Percentiles rank a stretch among this genome's conserved stretches.
These are phyloP conservation scores for Upupa epops DNA, from an alignment of 2,113 vertebrate genomes.

Conservation along the genomic window DNA sequence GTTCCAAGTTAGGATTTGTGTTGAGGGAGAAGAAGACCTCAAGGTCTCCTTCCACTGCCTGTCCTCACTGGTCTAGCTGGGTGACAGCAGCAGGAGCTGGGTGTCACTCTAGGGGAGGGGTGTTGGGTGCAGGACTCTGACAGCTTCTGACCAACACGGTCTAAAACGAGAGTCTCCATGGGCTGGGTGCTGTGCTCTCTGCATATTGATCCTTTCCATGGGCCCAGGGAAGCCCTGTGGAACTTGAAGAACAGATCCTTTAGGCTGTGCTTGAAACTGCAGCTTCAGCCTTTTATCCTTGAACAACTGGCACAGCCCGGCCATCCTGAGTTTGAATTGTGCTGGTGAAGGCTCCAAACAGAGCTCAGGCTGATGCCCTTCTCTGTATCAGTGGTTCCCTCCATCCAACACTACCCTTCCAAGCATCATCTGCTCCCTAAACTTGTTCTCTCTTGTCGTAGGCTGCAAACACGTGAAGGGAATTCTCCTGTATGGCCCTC, in stretches of 20 bases:
- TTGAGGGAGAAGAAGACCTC: neutral
- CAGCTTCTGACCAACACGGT: neutral
- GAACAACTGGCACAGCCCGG: neutral
- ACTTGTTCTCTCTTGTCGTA: conserved; percentile 46
- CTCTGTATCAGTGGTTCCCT: neutral
- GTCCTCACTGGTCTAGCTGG: neutral
- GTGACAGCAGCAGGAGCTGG: no score
- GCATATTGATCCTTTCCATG: neutral
- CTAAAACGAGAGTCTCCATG: neutral
- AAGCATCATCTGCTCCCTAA: neutral
- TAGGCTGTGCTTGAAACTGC: no score
- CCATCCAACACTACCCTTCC: neutral
- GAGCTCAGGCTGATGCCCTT: neutral
- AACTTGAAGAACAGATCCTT: neutral
- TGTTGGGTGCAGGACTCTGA: neutral
- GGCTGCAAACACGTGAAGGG: conserved; percentile 98
- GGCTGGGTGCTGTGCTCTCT: neutral
- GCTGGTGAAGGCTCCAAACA: fast-evolving
- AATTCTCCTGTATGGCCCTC: conserved; percentile 93
- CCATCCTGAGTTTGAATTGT: neutral
- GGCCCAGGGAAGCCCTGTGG: neutral
- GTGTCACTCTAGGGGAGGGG: neutral
- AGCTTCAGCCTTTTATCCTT: no score
- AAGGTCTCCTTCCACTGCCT: neutral
- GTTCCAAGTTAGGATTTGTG: neutral